Evolutionary conservation across 2,113 vertebrate species (phyloP).

Genomic region (Gobius niger): DNA sequence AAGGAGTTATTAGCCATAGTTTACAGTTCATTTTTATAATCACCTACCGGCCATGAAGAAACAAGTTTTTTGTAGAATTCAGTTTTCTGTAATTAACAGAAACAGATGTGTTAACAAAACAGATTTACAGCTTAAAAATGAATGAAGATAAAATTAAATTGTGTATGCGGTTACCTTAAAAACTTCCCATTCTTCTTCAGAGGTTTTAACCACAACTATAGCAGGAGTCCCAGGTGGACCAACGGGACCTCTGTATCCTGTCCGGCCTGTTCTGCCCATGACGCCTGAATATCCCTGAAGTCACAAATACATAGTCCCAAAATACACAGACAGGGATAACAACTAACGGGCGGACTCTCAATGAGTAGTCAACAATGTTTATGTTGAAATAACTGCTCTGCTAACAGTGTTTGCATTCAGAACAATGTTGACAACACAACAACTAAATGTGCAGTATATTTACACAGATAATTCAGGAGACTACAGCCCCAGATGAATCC

Average conservation of each 20-base stretch:
- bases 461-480: too few species aligned
- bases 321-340: background rate
- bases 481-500: background rate
- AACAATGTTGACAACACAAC: too few species aligned
- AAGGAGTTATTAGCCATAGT: background rate
- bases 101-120: background rate
- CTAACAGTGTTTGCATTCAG: too few species aligned
- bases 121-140: background rate
- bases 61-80: slow-evolving; percentile 74
- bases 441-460: too few species aligned
- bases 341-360: too few species aligned
- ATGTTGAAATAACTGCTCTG: too few species aligned
- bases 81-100: slow-evolving; percentile 63
- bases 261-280: slow-evolving; percentile 71
- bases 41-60: slow-evolving; percentile 74
- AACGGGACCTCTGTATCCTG: slow-evolving; percentile 67
- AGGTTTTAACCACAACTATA: slow-evolving; percentile 73
- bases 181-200: slow-evolving; percentile 75
- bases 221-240: slow-evolving; percentile 76
- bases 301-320: background rate
- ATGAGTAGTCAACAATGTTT: too few species aligned
- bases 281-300: slow-evolving; percentile 71
- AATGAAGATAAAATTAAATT: background rate
- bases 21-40: background rate
- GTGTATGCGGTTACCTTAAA: slow-evolving; percentile 67